Evolutionary conservation across 2,888 invertebrate species (phyloP).

Genomic region (Fragum whitleyi): DNA sequence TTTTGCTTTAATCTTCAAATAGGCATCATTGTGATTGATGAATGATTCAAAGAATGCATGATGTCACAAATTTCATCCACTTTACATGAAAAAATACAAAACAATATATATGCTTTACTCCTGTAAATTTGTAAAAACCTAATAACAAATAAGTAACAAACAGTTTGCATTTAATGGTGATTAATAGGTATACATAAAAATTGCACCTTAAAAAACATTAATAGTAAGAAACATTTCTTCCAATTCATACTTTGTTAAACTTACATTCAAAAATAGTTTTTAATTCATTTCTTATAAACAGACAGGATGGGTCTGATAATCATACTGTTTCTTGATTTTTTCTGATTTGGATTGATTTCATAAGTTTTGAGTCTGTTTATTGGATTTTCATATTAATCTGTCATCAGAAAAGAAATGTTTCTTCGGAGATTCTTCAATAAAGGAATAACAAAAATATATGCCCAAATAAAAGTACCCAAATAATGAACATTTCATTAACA

Average conservation of each 20-base stretch:
- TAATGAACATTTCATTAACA: too few species aligned
- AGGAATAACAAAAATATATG: neutral
- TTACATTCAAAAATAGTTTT: neutral
- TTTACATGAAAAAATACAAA: conserved; percentile 12
- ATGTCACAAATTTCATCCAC: neutral
- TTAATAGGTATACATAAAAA: neutral
- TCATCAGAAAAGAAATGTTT: neutral
- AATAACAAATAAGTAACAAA: conserved; percentile 22
- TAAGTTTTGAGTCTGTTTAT: too few species aligned
- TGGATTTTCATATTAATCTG: too few species aligned
- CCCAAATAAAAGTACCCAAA: neutral
- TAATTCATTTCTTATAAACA: too few species aligned
- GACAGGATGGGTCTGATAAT: too few species aligned
- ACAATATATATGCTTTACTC: conserved; percentile 2
- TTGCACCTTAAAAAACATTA: neutral
- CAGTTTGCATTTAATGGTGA: conserved; percentile 1
- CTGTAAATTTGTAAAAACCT: conserved; percentile 24
- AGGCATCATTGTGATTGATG: neutral
- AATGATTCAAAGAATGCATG: neutral
- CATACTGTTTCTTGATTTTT: too few species aligned
- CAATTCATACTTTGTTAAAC: neutral
- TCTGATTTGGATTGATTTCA: too few species aligned
- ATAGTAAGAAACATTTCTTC: conserved; percentile 2
- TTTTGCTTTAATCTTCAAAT: too few species aligned
- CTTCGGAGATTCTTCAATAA: neutral